Percentiles rank a stretch among this genome's conserved stretches.
These are phyloP conservation scores for Lutjanus argentimaculatus DNA, from an alignment of 2,797 vertebrate species.

Conservation along the genomic window DNA sequence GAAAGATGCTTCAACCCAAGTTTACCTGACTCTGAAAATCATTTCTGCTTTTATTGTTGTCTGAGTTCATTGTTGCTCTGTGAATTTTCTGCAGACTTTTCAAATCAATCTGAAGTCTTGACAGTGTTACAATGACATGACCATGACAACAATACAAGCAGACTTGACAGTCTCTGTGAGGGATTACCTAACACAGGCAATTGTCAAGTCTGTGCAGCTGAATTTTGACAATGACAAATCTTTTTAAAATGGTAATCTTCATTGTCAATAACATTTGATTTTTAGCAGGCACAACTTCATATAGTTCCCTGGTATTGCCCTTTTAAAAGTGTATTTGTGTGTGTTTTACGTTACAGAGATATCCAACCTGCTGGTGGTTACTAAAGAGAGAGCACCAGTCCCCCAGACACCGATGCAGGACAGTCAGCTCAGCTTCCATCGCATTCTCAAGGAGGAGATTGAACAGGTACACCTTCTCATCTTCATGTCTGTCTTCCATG, in stretches of 20 bases:
- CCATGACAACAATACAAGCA: conserved; percentile 8
- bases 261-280: not conserved
- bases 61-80: not conserved
- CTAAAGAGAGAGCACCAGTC: conserved; percentile 87
- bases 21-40: not conserved
- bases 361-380: conserved; percentile 96
- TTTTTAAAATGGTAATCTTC: not conserved
- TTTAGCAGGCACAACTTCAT: not conserved
- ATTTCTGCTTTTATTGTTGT: conserved; percentile 11
- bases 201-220: not conserved
- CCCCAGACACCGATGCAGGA: conserved; percentile 83
- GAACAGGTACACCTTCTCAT: conserved; percentile 84
- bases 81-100: conserved; percentile 13
- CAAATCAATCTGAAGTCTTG: not conserved
- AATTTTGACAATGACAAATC: conserved; percentile 1
- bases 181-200: not conserved
- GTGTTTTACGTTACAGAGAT: conserved; percentile 87
- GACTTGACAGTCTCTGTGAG: not conserved
- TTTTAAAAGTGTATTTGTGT: not conserved
- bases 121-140: conserved; percentile 15
- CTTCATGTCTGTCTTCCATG: not conserved
- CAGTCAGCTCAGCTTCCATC: conserved; percentile 94
- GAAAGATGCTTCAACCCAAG: not conserved
- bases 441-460: conserved; percentile 96
- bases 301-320: not conserved